phyloP scores from a whole-genome alignment of 2,888 invertebrate species.

The Mycalesis mineus region DNA sequence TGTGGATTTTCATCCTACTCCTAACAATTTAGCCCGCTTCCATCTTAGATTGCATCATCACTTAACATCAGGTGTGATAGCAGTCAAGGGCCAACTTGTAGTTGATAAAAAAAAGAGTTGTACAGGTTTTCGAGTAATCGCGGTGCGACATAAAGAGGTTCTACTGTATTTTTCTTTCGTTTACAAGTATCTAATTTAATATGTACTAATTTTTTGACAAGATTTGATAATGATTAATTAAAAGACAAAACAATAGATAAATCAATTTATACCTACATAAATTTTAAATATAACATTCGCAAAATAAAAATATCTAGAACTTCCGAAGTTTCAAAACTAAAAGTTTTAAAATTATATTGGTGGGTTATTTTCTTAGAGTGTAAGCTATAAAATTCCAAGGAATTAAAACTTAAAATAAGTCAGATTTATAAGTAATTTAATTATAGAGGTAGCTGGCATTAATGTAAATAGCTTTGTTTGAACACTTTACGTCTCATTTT shows the following conservation, averaged over 20 bases:
- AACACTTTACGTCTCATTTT: not conserved
- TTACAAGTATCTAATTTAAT: too few relatives aligned
- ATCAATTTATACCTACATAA: not conserved
- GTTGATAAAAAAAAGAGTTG: too few relatives aligned
- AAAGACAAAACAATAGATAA: not conserved
- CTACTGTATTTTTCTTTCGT: too few relatives aligned
- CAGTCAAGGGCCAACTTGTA: too few relatives aligned
- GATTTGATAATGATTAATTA: not conserved
- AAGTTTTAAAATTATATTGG: not conserved
- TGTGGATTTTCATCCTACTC: too few relatives aligned
- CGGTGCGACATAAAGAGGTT: too few relatives aligned
- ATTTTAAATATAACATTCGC: not conserved
- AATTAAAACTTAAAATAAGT: slow-evolving; percentile 31
- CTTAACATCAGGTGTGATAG: too few relatives aligned
- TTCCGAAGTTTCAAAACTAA: not conserved
- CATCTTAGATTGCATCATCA: too few relatives aligned
- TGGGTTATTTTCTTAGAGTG: slow-evolving; percentile 5
- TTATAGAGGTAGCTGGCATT: slow-evolving; percentile 4
- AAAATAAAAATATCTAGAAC: not conserved
- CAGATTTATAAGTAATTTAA: not conserved
- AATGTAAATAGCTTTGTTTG: slow-evolving; percentile 11
- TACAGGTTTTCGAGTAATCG: too few relatives aligned
- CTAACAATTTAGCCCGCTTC: too few relatives aligned
- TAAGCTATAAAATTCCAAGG: slow-evolving; percentile 31
- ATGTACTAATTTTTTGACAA: too few relatives aligned